phyloP scores from a whole-genome alignment of 2,113 vertebrate species.

The Caretta caretta region DNA sequence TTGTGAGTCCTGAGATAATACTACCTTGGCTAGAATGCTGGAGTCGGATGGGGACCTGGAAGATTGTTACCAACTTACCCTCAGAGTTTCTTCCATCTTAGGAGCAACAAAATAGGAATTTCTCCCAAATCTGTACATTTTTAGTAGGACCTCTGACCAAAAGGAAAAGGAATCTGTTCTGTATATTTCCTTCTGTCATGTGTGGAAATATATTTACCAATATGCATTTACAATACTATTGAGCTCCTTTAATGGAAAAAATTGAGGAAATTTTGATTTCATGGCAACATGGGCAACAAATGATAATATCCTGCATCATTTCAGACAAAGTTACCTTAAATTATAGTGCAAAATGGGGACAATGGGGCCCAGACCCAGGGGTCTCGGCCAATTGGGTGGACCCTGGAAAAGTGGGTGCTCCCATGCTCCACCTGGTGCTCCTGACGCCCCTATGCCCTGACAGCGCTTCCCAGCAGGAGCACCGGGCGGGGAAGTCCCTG shows the following conservation, averaged over 20 bases:
- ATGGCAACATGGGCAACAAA: neutral
- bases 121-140: neutral
- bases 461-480: too few relatives aligned
- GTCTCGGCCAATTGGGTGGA: too few relatives aligned
- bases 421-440: too few relatives aligned
- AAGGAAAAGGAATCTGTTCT: neutral
- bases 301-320: neutral
- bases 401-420: too few relatives aligned
- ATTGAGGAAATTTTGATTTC: neutral
- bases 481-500: too few relatives aligned
- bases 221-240: neutral
- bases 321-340: neutral
- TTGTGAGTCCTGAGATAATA: neutral
- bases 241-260: slow-evolving; percentile 3
- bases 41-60: accelerated
- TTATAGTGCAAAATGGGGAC: neutral
- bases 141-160: neutral
- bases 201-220: neutral
- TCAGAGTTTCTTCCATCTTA: neutral
- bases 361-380: too few relatives aligned
- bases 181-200: neutral
- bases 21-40: neutral
- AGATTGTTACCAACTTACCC: neutral
- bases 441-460: too few relatives aligned
- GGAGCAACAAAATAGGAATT: neutral